Evolutionary conservation across 2,888 invertebrate genomes (phyloP), one percentile per base, ranked within the genome.

Genomic region (Drosophila engyochracea): DNA sequence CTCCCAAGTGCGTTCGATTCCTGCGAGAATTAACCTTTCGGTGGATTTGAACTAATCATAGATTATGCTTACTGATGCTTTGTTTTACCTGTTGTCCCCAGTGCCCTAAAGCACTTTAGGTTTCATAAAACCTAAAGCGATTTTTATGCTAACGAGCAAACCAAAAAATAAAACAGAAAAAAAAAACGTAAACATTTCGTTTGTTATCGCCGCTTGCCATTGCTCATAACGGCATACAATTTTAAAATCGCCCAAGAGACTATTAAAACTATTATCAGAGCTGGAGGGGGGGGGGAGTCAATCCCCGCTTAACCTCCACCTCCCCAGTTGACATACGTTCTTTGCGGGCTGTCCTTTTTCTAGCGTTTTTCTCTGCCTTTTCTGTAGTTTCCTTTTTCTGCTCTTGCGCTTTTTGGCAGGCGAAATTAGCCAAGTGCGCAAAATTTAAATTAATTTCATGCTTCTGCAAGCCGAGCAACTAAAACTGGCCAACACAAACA

Each of bases 401-500:
- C 64, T 59, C 41, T 71, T 84, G 74, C 74, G 62, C 74, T 78
- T 65, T 68, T 70, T 72, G 71, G 71, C 82, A 80, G 60, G 64
- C 85, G 72, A 82, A 82, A 82, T 82, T 82, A 82, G 82, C 82
- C 82, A 82, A 85, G 85, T 82, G 82, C 76, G 85, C 82, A 85
- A 83, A 85, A 85, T 83, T 83, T 83, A 83, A 83, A 83, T 83
- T 83, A 83, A 83, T 83, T 83, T 83, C 86, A 82, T 82, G 83
- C 81, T 85, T 66, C 83, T 85, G 85, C 85, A 82, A 82, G 79
- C 83, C 72, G 83, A 74, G 83, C 83, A 82, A 66, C 85, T 74
- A 83, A 76, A 78, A 79, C 74, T 76, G 80, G 67, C 80, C 80
- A 85, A 70, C 79, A 74, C 81, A 77, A 73, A 60, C 81, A 55